Evolutionary conservation across 2,113 vertebrate genomes (phyloP), one percentile per base, ranked within the genome.

Genomic region (Zosterops borbonicus): DNA sequence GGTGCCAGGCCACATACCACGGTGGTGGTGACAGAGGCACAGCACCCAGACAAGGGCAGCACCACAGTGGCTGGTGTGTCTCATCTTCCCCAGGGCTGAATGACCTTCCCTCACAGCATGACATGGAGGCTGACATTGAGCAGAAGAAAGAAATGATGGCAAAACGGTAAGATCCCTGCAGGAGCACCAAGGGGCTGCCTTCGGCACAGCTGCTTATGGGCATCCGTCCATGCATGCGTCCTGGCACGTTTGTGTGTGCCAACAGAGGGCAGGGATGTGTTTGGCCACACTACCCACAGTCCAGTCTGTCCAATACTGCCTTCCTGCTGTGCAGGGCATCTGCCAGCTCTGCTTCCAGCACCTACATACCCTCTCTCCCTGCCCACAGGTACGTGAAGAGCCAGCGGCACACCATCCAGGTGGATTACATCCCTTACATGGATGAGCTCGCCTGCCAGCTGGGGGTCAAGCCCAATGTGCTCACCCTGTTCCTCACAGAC

Each of bases 321-420:
- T 60, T 77, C 11, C 33, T 0, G 1, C n/a, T 1, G 1, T 2
- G 1, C 1, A 1, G n/a, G 69, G 23, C 64, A 41, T 15, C 68
- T 92, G 49, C 52, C 2, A 92, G 17, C 98, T 98, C 25, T 90
- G 92, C 81, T 97, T 96, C 95, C 98, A 99, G 94, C 98, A 98
- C 92, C 97, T 7, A 22, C 37, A 37, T 27, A 15, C 47, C 39
- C 39, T 60, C 39, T 44, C 55, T 58, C 55, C 33, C 33, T n/a
- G 33, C 33, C 56, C 56, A 23, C 56, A 58, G 56, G 56, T 58
- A n/a, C 33, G 56, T 58, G 21, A 58, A n/a, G 33, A 58, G 80
- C 80, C 96, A 9, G 63, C 94, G 98, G 53, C 98, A 99, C 97
- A 99, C 99, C 46, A 98, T 99, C 94, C 98, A 99, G 74, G 99